Conservation (phyloP, 1,140 invertebrate species). For the Drosophila suzukii region DNA sequence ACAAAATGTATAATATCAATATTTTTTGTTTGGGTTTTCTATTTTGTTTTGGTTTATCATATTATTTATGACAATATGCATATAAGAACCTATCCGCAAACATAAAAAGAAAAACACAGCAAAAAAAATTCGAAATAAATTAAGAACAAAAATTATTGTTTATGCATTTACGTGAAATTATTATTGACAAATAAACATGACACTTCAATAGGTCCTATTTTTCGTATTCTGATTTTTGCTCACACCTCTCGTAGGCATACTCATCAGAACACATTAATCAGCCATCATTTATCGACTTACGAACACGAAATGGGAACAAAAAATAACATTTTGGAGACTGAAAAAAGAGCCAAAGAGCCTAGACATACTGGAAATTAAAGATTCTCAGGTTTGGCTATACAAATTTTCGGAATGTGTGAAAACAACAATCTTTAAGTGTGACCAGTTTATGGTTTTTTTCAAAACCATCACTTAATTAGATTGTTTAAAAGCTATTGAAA, state of each 20-base stretch:
- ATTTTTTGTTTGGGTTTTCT: conserved; percentile 17
- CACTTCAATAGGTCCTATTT: neutral
- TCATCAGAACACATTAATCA: conserved; percentile 7
- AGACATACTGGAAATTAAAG: no score
- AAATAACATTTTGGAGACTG: neutral
- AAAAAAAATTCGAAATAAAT: conserved; percentile 3
- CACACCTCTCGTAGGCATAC: conserved; percentile 3
- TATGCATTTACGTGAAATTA: neutral
- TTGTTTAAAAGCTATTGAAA: neutral
- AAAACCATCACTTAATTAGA: no score
- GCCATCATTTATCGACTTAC: conserved; percentile 5
- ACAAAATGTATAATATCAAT: conserved; percentile 24
- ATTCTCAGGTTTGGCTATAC: no score
- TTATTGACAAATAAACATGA: neutral
- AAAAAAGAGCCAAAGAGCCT: neutral
- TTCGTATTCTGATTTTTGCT: conserved; percentile 1
- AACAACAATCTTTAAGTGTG: no score
- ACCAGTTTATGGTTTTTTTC: no score
- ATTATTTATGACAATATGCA: conserved; percentile 22
- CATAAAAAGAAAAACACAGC: neutral
- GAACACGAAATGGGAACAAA: neutral
- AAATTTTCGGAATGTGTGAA: neutral
- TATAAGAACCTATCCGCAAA: conserved; percentile 18
- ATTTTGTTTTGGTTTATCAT: conserved; percentile 13
- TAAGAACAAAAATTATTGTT: conserved; percentile 1